Evolutionary conservation across 2,888 invertebrate genomes (phyloP).

Genomic region (Agriopis aurantiaria): DNA sequence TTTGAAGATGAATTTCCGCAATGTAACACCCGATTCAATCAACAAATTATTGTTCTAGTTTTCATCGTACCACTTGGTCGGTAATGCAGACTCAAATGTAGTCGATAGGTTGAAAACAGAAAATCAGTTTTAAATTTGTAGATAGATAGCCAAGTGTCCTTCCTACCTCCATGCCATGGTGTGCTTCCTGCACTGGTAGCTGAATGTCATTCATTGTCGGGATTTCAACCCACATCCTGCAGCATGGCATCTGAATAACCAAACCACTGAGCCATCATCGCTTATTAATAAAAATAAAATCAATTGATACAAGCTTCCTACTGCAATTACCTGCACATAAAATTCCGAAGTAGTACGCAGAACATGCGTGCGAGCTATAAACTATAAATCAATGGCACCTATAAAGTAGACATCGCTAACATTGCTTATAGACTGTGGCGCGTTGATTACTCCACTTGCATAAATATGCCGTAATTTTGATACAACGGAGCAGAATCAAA

Average conservation of each 20-base stretch:
- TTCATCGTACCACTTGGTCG: too few relatives aligned
- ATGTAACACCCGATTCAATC: too few relatives aligned
- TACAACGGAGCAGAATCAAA: not conserved
- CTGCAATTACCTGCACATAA: not conserved
- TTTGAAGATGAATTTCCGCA: too few relatives aligned
- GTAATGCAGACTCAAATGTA: too few relatives aligned
- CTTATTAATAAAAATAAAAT: not conserved
- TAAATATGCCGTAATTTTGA: slow-evolving; percentile 20
- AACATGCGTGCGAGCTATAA: slow-evolving; percentile 2
- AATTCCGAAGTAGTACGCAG: slow-evolving; percentile 4
- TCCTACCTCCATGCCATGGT: too few relatives aligned
- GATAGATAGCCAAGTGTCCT: too few relatives aligned
- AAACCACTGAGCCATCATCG: not conserved
- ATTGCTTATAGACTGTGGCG: not conserved
- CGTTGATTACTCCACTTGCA: slow-evolving; percentile 22
- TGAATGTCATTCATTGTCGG: too few relatives aligned
- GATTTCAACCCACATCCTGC: too few relatives aligned
- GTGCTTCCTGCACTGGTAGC: too few relatives aligned
- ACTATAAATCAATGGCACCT: slow-evolving; percentile 18
- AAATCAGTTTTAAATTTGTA: too few relatives aligned
- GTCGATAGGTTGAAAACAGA: too few relatives aligned
- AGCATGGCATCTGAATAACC: not conserved
- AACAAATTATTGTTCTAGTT: too few relatives aligned
- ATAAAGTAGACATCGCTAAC: slow-evolving; percentile 17
- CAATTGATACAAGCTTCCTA: not conserved